phyloP scores from a whole-genome alignment of 1,140 invertebrate species.

The Patella vulgata region DNA sequence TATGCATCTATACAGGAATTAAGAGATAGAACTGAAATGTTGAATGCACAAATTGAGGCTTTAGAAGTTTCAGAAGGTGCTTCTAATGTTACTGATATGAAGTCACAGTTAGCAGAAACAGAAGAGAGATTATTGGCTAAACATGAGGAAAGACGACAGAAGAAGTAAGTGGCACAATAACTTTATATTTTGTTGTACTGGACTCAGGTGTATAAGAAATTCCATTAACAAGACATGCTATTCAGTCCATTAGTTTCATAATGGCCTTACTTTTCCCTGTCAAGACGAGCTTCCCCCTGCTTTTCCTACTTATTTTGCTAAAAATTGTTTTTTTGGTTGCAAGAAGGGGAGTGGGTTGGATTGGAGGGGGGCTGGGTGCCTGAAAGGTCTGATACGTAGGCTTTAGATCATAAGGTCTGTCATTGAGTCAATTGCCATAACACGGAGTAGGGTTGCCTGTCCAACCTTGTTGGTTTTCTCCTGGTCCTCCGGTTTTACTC shows the following conservation, averaged over 20 bases:
- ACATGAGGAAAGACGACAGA: conserved; percentile 54
- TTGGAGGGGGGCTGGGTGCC: too few relatives aligned
- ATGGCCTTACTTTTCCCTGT: background rate
- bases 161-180: conserved; percentile 52
- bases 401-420: too few relatives aligned
- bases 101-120: conserved; percentile 42
- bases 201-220: background rate
- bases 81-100: conserved; percentile 31
- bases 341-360: background rate
- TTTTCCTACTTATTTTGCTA: background rate
- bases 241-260: background rate
- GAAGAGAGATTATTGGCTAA: conserved; percentile 54
- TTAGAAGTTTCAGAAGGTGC: conserved; percentile 40
- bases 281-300: background rate
- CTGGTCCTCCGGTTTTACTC: too few relatives aligned
- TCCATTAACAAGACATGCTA: background rate
- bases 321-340: background rate
- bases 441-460: too few relatives aligned
- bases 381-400: too few relatives aligned
- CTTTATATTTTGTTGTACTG: background rate
- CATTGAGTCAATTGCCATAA: too few relatives aligned
- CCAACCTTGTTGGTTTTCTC: too few relatives aligned
- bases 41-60: conserved; percentile 48
- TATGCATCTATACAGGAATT: conserved; percentile 61
- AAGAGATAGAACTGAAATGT: conserved; percentile 52